Percentiles rank a stretch among this genome's conserved stretches.
These are phyloP conservation scores for Menidia beryllina DNA, from an alignment of 2,113 vertebrate genomes.

Conservation along the genomic window DNA sequence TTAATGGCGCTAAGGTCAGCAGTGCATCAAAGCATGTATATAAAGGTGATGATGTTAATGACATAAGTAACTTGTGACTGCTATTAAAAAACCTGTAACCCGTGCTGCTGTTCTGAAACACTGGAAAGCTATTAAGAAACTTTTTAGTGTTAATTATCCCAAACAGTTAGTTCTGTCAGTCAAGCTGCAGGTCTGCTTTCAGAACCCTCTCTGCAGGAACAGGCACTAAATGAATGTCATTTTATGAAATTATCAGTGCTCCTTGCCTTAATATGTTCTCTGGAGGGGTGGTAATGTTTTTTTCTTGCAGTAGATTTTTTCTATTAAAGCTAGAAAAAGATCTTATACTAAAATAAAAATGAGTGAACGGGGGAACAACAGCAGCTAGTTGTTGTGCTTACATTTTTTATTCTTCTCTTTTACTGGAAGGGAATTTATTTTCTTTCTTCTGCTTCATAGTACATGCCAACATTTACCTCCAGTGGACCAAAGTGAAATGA, in stretches of 20 bases:
- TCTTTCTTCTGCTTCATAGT: too few species aligned
- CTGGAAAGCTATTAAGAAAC: constrained; percentile 22
- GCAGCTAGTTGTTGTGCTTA: too few species aligned
- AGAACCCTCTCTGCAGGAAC: constrained; percentile 2
- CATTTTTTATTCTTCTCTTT: too few species aligned
- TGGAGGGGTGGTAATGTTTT: not conserved
- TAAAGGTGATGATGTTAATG: constrained; percentile 45
- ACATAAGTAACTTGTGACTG: constrained; percentile 42
- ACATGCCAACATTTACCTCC: too few species aligned
- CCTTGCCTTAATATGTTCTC: not conserved
- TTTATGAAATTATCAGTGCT: not conserved
- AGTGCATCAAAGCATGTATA: constrained; percentile 42
- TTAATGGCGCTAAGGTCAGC: constrained; percentile 50
- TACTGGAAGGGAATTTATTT: too few species aligned
- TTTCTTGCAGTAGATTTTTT: not conserved
- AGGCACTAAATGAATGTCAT: constrained; percentile 11
- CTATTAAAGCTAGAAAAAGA: not conserved
- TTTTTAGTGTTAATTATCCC: constrained; percentile 33
- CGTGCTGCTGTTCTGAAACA: constrained; percentile 15
- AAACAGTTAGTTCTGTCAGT: constrained; percentile 26
- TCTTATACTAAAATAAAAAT: not conserved
- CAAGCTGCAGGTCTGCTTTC: constrained; percentile 8
- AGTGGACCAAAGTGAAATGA: too few species aligned
- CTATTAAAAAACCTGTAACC: constrained; percentile 9
- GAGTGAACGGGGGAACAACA: not conserved